A percentile compares a stretch with the other conserved stretches of the same genome.
Conservation (phyloP, 2,888 invertebrate genomes). For the Marronus borbonicus region DNA sequence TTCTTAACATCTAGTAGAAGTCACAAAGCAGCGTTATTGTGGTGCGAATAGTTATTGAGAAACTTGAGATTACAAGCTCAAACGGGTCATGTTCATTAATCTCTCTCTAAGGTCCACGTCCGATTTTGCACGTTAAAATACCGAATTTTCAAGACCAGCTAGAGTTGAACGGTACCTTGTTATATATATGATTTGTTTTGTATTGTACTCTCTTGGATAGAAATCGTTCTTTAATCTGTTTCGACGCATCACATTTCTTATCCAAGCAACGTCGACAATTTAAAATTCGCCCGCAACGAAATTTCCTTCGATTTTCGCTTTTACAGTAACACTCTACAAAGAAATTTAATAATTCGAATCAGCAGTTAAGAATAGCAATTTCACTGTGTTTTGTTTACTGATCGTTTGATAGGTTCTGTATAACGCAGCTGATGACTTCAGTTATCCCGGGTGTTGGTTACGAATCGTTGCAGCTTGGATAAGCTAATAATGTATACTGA, state of each 20-base stretch:
- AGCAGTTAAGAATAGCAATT: too few species aligned
- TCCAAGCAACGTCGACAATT: background rate
- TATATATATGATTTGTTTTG: background rate
- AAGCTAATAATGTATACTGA: too few species aligned
- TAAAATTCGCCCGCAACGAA: slow-evolving; percentile 3
- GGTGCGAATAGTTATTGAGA: too few species aligned
- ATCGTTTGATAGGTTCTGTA: too few species aligned
- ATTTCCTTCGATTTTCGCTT: background rate
- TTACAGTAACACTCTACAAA: background rate
- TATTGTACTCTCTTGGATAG: background rate
- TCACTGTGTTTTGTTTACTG: background rate
- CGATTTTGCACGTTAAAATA: background rate
- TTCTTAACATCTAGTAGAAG: too few species aligned
- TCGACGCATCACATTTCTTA: background rate
- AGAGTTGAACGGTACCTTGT: background rate
- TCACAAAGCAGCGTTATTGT: too few species aligned
- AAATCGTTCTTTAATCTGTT: background rate
- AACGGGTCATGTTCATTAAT: background rate
- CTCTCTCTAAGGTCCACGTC: background rate
- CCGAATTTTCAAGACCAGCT: background rate
- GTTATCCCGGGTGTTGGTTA: too few species aligned
- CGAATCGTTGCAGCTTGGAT: too few species aligned
- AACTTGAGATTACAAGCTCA: too few species aligned
- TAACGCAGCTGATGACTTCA: too few species aligned
- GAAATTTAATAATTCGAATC: too few species aligned